Conservation (phyloP, 1,140 invertebrate species). For the Drosophila parabipectinata region DNA sequence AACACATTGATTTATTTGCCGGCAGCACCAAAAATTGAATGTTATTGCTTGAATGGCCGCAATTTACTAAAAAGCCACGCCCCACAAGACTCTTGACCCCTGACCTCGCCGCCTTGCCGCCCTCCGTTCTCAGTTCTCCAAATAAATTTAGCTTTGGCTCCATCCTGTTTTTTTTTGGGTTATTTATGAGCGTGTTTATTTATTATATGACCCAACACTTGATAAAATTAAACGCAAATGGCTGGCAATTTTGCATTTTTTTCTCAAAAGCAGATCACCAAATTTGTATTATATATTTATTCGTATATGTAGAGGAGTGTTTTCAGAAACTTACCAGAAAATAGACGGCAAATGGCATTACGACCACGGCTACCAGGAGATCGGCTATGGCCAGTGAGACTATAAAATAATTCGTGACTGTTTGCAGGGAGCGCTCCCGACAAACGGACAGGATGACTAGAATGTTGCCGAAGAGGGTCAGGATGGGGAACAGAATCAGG, state of each 20-base stretch:
- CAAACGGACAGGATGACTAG: constrained; percentile 97
- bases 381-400: constrained; percentile 98
- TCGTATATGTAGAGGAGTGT: no score
- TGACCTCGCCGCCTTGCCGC: neutral
- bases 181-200: constrained; percentile 79
- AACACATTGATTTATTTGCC: constrained; percentile 70
- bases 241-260: constrained; percentile 74
- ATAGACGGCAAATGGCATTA: constrained; percentile 99
- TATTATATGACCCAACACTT: constrained; percentile 77
- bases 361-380: constrained; percentile 96
- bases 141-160: neutral
- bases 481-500: constrained; percentile 94
- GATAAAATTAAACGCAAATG: constrained; percentile 80
- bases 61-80: constrained; percentile 75
- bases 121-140: neutral
- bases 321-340: constrained; percentile 91
- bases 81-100: constrained; percentile 5
- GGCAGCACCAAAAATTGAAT: constrained; percentile 78
- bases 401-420: constrained; percentile 99
- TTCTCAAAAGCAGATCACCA: neutral
- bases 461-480: constrained; percentile 98
- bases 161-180: constrained; percentile 25
- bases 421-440: constrained; percentile 94
- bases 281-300: neutral
- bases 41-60: constrained; percentile 79